Evolutionary conservation across 2,113 vertebrate genomes (phyloP), one percentile per base, ranked within the genome.

Genomic region (Alectura lathami): DNA sequence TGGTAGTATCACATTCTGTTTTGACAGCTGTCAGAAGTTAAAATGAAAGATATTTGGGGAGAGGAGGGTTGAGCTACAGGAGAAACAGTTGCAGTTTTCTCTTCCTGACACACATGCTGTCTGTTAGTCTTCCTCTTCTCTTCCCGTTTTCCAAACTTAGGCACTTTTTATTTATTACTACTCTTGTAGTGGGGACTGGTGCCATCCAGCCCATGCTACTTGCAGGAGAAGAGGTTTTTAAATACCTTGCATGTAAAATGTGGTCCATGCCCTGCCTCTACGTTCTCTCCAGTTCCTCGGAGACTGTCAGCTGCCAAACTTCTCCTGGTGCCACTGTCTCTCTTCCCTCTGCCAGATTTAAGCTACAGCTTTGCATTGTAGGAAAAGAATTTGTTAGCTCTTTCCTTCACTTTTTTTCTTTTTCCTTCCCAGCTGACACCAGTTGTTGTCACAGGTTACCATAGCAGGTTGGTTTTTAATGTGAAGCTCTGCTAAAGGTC

Each of bases 21-120:
- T 92, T 96, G 93, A 96, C 92, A 96, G 84, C 88, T 97, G 88
- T 96, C 92, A 94, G 47, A 85, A 96, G 67, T 87, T 91, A 88
- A 88, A 86, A 85, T 73, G 87, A 72, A 89, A 86, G 63, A 73
- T 89, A 68, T 30, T 67, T 76, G 45, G 36, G 67, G 84, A 91
- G 77, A 85, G 40, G 69, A 85, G 32, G 51, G 36, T 20, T 93
- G 75, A 91, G 48, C 64, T 93, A 13, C 43, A 47, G 83, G 76
- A 85, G 87, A 66, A 87, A 27, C 70, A 76, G 66, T 47, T 77
- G 70, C 76, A 62, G 69, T 64, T 78, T 57, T 82, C 57, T 16
- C 51, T 89, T 45, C 59, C 74, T 84, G 68, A 38, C 38, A 56
- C 18, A 26, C 40, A 16, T 38, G 17, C 81, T 85, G 50, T 63